Base-by-base conservation (phyloP, 1,140 invertebrate genomes). In the Archegozetes longisetosus region DNA sequence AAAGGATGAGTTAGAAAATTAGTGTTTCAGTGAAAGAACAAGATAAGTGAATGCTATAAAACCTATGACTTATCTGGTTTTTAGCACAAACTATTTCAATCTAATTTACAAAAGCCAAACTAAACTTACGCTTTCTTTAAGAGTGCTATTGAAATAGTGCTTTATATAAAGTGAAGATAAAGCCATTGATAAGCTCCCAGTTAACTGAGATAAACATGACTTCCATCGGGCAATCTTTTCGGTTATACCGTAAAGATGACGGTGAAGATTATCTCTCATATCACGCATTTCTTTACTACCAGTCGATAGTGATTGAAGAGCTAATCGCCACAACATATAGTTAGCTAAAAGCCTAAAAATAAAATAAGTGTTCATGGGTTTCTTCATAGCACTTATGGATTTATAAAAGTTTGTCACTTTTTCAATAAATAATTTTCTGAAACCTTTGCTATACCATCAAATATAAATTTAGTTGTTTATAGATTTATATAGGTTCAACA, bases 321-420 rank as follows among this genome's bases (percentile, higher is more conserved):
- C 80, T 0, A 82, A 82, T 32, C 85, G 75, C 86, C 87, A 88
- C 75, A 88, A 78, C 66, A 74, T 64, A 66, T 74, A 75, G 67
- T 73, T 74, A 3, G 70, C 69, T 2, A 75, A 32, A 3, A 68
- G 67, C 61, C 60, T 58, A 25, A 1, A 4, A 55, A 20, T 23
- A 14, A 14, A 14, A 61, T 55, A 55, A 25, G 23, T 2, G 17
- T 6, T 55, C 20, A 53, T 53, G 20, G 25, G 22, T 12, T 53
- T 22, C 9, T 53, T 9, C 27, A 17, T 6, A 40, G 23, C 53
- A 54, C n/a, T n/a, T n/a, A n/a, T n/a, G n/a, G n/a, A n/a, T n/a
- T n/a, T n/a, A n/a, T n/a, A n/a, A n/a, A n/a, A n/a, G n/a, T n/a
- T n/a, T n/a, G n/a, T n/a, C n/a, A n/a, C n/a, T n/a, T n/a, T n/a